phyloP scores from a whole-genome alignment of 2,888 invertebrate species.

The Megastigmus dorsalis region DNA sequence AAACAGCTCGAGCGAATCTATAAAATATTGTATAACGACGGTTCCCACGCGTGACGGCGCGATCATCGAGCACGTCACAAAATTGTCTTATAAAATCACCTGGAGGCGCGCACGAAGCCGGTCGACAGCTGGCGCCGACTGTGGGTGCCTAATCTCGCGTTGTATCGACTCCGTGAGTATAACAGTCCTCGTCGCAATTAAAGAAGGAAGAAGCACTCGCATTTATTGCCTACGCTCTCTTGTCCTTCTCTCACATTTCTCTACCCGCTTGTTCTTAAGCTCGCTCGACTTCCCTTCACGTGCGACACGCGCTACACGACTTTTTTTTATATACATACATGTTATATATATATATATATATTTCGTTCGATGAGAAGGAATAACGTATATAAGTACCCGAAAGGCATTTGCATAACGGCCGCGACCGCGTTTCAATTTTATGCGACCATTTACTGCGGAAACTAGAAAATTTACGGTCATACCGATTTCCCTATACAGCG shows the following conservation, averaged over 20 bases:
- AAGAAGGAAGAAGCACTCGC: conserved; percentile 30
- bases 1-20: too few relatives aligned
- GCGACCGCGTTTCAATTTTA: neutral
- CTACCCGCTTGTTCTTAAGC: conserved; percentile 18
- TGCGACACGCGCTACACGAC: neutral
- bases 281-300: conserved; percentile 42
- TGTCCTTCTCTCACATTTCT: neutral
- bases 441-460: conserved; percentile 11
- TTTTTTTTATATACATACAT: too few relatives aligned
- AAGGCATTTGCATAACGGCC: conserved; percentile 45
- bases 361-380: conserved; percentile 27
- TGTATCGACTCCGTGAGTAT: conserved; percentile 14
- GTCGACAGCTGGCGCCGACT: too few relatives aligned
- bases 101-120: conserved; percentile 6
- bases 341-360: too few relatives aligned
- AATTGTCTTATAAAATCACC: conserved; percentile 2
- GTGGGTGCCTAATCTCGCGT: conserved; percentile 11
- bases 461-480: conserved; percentile 14
- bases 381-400: neutral
- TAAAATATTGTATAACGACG: too few relatives aligned
- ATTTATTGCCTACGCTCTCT: neutral
- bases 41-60: conserved; percentile 29
- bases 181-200: conserved; percentile 7
- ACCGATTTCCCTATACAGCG: too few relatives aligned
- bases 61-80: neutral